A percentile compares a stretch with the other conserved stretches of the same genome.
These are phyloP conservation scores for Drosophila limbata DNA, from an alignment of 2,888 invertebrate genomes.

Conservation along the genomic window DNA sequence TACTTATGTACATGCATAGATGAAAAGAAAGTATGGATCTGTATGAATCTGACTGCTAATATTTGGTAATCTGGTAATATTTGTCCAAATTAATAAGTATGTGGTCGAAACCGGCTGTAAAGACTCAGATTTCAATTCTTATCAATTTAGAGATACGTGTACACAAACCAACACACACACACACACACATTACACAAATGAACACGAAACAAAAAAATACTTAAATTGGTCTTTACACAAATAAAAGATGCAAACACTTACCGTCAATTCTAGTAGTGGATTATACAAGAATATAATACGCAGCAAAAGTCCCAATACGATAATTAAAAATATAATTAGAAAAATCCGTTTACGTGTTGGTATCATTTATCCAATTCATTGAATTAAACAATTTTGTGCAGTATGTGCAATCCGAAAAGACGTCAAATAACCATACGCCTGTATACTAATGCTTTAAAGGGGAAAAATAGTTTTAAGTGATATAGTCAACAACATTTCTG, in stretches of 20 bases:
- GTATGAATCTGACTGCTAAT: no score
- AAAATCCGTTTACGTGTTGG: conserved; percentile 75
- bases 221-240: neutral
- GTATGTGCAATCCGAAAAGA: conserved; percentile 41
- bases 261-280: conserved; percentile 51
- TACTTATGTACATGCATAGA: no score
- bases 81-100: neutral
- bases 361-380: conserved; percentile 68
- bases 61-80: no score
- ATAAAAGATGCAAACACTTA: conserved; percentile 29
- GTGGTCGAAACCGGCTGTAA: neutral
- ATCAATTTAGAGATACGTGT: conserved; percentile 10
- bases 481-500: conserved; percentile 14
- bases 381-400: conserved; percentile 40
- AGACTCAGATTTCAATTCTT: conserved; percentile 8
- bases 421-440: conserved; percentile 15
- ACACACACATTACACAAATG: neutral
- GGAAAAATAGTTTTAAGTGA: conserved; percentile 8
- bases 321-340: conserved; percentile 55
- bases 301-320: conserved; percentile 56
- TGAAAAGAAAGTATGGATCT: neutral
- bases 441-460: neutral
- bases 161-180: neutral
- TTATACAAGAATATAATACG: conserved; percentile 60
- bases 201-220: neutral